These are phyloP conservation scores for Anguilla marmorata DNA, from an alignment of 2,797 vertebrate genomes.

Conservation along the genomic window DNA sequence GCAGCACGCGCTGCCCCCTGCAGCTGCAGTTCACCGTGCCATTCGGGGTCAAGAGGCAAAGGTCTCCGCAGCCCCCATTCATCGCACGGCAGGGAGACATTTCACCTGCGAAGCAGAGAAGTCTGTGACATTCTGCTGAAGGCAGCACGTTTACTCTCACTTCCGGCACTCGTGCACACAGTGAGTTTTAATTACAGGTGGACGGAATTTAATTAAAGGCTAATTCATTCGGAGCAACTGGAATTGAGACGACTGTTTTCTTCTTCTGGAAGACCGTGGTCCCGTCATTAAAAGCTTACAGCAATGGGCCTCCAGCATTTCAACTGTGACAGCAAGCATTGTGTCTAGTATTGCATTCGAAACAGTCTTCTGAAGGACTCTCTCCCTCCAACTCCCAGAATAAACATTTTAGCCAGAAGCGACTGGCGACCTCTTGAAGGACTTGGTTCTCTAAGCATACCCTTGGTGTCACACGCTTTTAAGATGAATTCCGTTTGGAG, in stretches of 20 bases:
- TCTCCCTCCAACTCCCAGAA: neutral
- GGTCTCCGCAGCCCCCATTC: slow-evolving; percentile 95
- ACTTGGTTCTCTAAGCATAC: neutral
- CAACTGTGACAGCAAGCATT: neutral
- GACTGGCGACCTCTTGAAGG: slow-evolving; percentile 11
- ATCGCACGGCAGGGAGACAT: slow-evolving; percentile 86
- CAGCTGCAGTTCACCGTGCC: slow-evolving; percentile 94
- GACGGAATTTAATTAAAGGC: neutral
- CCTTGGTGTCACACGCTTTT: neutral
- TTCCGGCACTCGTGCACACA: neutral
- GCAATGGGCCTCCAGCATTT: neutral
- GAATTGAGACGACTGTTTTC: neutral
- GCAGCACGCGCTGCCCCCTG: slow-evolving; percentile 86
- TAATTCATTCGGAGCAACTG: neutral
- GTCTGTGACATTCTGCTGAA: neutral
- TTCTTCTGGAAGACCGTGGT: neutral
- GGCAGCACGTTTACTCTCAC: too few species aligned
- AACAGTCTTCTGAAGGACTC: slow-evolving; percentile 19
- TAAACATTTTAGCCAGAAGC: neutral
- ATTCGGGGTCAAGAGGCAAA: slow-evolving; percentile 88
- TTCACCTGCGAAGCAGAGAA: slow-evolving; percentile 77
- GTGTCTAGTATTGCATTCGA: neutral
- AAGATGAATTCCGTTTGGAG: neutral
- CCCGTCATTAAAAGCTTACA: neutral
- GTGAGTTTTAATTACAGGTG: neutral